Evolutionary conservation across 1,140 invertebrate genomes (phyloP).

Genomic region (Calephelis virginiensis): DNA sequence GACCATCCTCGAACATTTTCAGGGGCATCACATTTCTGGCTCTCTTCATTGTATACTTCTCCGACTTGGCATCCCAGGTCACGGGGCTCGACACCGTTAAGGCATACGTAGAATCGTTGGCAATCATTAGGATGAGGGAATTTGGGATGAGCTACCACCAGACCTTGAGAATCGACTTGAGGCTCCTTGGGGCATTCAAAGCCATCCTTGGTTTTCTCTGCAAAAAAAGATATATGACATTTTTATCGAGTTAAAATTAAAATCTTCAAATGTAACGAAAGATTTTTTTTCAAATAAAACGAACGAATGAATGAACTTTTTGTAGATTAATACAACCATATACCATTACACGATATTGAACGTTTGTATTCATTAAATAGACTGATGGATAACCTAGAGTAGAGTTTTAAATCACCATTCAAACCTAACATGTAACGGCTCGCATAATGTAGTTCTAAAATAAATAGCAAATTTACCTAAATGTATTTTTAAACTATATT

Average conservation of each 20-base stretch:
- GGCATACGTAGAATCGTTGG: slow-evolving; percentile 93
- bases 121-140: slow-evolving; percentile 92
- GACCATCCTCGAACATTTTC: slow-evolving; percentile 94
- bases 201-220: slow-evolving; percentile 87
- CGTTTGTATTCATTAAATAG: no score
- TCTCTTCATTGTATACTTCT: slow-evolving; percentile 91
- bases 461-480: no score
- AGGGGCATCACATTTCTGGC: slow-evolving; percentile 89
- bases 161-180: slow-evolving; percentile 83
- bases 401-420: no score
- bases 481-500: no score
- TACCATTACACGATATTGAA: no score
- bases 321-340: no score
- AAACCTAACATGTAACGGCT: no score
- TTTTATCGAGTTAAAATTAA: background rate
- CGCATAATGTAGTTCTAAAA: no score
- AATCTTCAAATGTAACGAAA: background rate
- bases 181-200: slow-evolving; percentile 89
- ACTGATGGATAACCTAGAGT: no score
- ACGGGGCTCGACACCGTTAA: slow-evolving; percentile 90
- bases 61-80: slow-evolving; percentile 91
- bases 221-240: slow-evolving; percentile 19
- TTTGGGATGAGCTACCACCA: slow-evolving; percentile 89
- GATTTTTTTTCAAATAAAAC: no score
- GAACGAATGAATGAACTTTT: no score